phyloP scores from a whole-genome alignment of 2,888 invertebrate genomes.

The Pycnomerus fuliginosus region DNA sequence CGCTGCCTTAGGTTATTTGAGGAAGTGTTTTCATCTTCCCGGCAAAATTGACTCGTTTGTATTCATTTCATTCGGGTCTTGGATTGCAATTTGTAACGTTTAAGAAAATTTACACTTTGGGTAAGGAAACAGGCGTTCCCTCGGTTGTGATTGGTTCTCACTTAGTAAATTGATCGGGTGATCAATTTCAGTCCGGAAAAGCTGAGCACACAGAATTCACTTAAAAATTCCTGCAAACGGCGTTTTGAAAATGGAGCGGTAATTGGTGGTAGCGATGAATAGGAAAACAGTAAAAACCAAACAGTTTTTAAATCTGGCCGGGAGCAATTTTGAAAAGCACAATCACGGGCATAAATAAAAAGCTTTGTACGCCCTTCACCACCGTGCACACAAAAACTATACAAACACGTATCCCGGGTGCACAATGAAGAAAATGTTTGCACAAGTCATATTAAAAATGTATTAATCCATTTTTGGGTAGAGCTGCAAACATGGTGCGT shows the following conservation, averaged over 20 bases:
- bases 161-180: too few relatives aligned
- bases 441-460: constrained; percentile 53
- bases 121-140: too few relatives aligned
- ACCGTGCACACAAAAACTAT: constrained; percentile 39
- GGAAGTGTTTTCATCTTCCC: constrained; percentile 18
- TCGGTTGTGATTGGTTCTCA: too few relatives aligned
- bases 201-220: too few relatives aligned
- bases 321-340: constrained; percentile 33
- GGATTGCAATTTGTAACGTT: too few relatives aligned
- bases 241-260: too few relatives aligned
- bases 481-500: constrained; percentile 46
- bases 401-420: constrained; percentile 43
- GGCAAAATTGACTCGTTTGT: constrained; percentile 9
- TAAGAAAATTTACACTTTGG: too few relatives aligned
- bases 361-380: constrained; percentile 9
- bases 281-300: not conserved
- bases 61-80: too few relatives aligned
- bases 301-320: constrained; percentile 7
- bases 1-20: constrained; percentile 14
- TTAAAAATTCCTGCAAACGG: too few relatives aligned
- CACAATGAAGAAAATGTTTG: constrained; percentile 50
- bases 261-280: not conserved
- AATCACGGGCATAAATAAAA: constrained; percentile 28
- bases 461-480: constrained; percentile 53
- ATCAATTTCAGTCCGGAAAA: too few relatives aligned